Evolutionary conservation across 2,113 vertebrate genomes (phyloP), one percentile per base, ranked within the genome.

Genomic region (Pseudonaja textilis): DNA sequence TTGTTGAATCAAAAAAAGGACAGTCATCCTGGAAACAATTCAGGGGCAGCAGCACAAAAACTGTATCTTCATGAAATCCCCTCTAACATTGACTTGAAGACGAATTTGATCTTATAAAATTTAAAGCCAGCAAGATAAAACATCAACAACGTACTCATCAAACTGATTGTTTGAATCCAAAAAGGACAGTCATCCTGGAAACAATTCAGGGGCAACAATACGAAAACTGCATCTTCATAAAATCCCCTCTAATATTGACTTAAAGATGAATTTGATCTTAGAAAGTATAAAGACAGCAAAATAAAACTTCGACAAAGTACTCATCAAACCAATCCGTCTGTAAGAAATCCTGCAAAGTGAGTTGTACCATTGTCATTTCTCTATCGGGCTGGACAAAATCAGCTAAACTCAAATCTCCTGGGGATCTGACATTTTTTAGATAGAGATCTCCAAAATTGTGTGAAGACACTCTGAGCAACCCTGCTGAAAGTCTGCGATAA

Each of bases 101-200:
- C 2, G 2, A 81, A 34, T 81, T 39, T 20, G 34, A 39, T 81
- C 2, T 20, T 39, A 81, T 6, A 7, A 20, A 39, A 5, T 39
- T 81, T 81, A 39, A 8, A 74, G n/a, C n/a, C 69, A 74, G 69
- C 16, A 81, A 39, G 1, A 39, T 81, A 81, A 39, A 81, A 39
- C n/a, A 8, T 81, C 16, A 1, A 39, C 34, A 39, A 34, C 34
- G 64, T 74, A 34, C n/a, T 74, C 64, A 74, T 74, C n/a, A 18
- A 39, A 39, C 69, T 6, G 93, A 94, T 94, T 92, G 55, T n/a
- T 22, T 94, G 10, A 52, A 91, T 93, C 92, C 52, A 93, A 94
- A 55, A 2, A 39, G 2, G 10, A 59, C 47, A 42, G 69, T 91
- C 11, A 45, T 6, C 93, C 89, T 52, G 8, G 20, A 92, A 88